Percentiles rank a stretch among this genome's conserved stretches.
phyloP scores from a whole-genome alignment of 2,888 invertebrate species.

The Anorthoa munda region DNA sequence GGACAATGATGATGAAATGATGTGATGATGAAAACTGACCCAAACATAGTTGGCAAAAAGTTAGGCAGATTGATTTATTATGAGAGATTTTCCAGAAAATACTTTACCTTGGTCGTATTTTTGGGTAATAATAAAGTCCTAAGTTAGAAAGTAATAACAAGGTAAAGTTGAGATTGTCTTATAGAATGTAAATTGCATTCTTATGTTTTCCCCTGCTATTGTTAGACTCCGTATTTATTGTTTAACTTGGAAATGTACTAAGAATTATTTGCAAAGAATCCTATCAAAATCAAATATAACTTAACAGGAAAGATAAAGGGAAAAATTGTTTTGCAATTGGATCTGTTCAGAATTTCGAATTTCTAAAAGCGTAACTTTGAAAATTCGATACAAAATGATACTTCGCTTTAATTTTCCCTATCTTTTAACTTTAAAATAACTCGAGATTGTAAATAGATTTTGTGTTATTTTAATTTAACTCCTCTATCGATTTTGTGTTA shows the following conservation, averaged over 20 bases:
- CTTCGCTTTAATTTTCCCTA: conserved; percentile 18
- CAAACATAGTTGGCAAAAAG: no score
- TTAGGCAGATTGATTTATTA: no score
- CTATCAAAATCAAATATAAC: conserved; percentile 50
- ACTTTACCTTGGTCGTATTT: conserved; percentile 1
- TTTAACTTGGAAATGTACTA: conserved; percentile 12
- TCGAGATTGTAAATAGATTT: background rate
- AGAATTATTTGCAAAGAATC: conserved; percentile 40
- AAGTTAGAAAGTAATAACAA: background rate
- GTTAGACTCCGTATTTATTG: conserved; percentile 4
- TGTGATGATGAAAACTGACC: no score
- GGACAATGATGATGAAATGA: no score
- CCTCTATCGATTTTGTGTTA: no score
- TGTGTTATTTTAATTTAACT: background rate
- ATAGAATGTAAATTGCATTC: conserved; percentile 6
- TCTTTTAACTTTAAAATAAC: background rate
- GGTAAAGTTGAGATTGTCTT: conserved; percentile 11
- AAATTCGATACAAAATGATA: conserved; percentile 27
- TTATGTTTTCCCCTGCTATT: conserved; percentile 10
- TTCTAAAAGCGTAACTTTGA: conserved; percentile 28
- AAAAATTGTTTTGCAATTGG: conserved; percentile 46
- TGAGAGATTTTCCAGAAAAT: background rate
- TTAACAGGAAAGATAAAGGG: conserved; percentile 35
- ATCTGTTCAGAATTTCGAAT: conserved; percentile 29
- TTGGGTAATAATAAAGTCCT: background rate